Percentiles rank a stretch among this genome's conserved stretches.
Conservation (phyloP, 1,140 invertebrate species). For the Microplitis mediator region DNA sequence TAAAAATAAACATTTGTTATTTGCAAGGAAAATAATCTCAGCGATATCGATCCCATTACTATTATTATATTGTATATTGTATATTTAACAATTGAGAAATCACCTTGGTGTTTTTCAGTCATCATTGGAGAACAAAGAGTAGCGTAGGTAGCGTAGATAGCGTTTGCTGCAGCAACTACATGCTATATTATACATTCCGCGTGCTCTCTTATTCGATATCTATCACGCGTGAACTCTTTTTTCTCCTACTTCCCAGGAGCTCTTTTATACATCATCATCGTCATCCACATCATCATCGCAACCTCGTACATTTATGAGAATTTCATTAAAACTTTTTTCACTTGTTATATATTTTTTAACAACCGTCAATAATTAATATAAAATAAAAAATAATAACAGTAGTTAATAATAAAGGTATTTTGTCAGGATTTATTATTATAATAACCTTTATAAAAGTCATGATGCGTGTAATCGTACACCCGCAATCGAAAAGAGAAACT, state of each 20-base stretch:
- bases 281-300: background rate
- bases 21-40: background rate
- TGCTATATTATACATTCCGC: background rate
- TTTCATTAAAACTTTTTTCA: no score
- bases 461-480: slow-evolving; percentile 21
- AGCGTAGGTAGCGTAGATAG: background rate
- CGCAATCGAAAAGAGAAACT: slow-evolving; percentile 25
- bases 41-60: background rate
- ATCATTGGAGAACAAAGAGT: background rate
- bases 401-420: background rate
- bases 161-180: background rate
- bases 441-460: slow-evolving; percentile 7
- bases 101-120: background rate
- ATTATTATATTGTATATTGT: background rate
- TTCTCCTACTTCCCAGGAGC: slow-evolving; percentile 8
- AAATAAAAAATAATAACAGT: no score
- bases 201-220: slow-evolving; percentile 8
- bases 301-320: no score
- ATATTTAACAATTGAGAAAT: background rate
- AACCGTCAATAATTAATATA: no score
- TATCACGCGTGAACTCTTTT: slow-evolving; percentile 20
- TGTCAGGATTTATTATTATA: background rate
- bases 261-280: background rate
- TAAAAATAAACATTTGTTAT: background rate
- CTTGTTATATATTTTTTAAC: no score